phyloP scores from a whole-genome alignment of 2,797 vertebrate genomes.

The Phaenicophaeus curvirostris region DNA sequence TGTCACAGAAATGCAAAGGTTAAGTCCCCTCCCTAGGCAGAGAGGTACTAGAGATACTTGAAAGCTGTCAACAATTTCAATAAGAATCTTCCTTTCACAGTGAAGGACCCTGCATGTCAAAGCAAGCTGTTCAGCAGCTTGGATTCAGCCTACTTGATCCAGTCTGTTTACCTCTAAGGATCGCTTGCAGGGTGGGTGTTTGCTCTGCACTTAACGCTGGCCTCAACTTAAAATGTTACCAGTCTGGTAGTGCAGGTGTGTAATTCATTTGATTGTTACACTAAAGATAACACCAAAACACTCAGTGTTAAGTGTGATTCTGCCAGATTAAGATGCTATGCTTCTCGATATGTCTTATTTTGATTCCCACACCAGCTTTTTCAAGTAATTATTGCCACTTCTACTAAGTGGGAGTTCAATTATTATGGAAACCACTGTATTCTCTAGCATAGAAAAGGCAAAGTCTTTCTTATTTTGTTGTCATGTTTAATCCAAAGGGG shows the following conservation, averaged over 20 bases:
- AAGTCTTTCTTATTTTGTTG: background rate
- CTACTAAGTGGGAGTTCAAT: background rate
- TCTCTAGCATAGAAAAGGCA: background rate
- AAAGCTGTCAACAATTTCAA: constrained; percentile 45
- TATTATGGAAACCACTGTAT: background rate
- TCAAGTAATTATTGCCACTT: background rate
- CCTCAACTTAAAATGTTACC: background rate
- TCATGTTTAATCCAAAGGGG: background rate
- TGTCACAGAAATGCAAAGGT: constrained; percentile 25
- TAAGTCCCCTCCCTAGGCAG: background rate
- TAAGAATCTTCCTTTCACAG: constrained; percentile 22
- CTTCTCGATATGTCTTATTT: background rate
- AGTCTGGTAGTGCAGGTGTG: background rate
- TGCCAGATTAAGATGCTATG: background rate
- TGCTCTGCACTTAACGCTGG: background rate
- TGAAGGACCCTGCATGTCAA: constrained; percentile 32
- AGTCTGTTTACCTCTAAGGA: constrained; percentile 15
- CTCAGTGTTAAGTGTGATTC: background rate
- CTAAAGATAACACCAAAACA: background rate
- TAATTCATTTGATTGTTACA: background rate
- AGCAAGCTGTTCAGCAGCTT: constrained; percentile 54
- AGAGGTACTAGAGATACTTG: constrained; percentile 46
- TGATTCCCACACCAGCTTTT: background rate
- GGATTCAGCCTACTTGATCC: constrained; percentile 41
- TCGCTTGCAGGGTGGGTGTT: background rate